Base-by-base conservation (phyloP, 2,113 vertebrate species). In the Thunnus thynnus region DNA sequence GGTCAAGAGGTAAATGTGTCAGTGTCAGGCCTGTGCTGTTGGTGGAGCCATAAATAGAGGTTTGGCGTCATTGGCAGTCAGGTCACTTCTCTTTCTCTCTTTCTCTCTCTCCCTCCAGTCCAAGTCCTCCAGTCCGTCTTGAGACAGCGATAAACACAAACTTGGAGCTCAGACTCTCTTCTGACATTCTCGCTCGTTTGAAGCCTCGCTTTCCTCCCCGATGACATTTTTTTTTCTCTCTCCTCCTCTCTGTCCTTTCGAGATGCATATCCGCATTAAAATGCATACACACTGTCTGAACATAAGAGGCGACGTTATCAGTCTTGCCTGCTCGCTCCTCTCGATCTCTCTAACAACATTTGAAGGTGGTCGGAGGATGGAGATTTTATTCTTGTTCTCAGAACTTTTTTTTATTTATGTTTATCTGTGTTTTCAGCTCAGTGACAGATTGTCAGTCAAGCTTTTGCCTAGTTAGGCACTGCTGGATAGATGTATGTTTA, bases 161-260 rank as follows among this genome's bases (percentile, higher is more conserved):
- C 78, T 73, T 41, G 1, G 32, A 80, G 56, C 61, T 78, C 72
- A 56, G 58, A 58, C 71, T 75, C 55, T 76, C 73, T 17, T 63
- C 48, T 93, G 89, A 92, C 86, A 87, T 91, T 93, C 84, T 84
- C 16, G 36, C 62, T 74, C 48, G 66, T 89, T 89, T 91, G 88
- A 92, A 89, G 87, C 62, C 56, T 80, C 1, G 20, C 54, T 84
- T 88, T 76, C 61, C 69, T 84, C 48, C 65, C 68, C 0, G 22
- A 3, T 87, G 76, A 54, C 56, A 74, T 86, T 78, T 90, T 68
- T 70, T 7, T 27, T 50, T 51, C 5, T 41, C 5, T 70, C 32
- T 48, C 54, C 2, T 60, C 25, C 5, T 30, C 52, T 11, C 13
- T 25, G 52, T 76, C 67, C 78, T 79, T 89, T 90, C 50, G 55